phyloP scores from a whole-genome alignment of 2,888 invertebrate species.

The Rugalucina vietnamica region DNA sequence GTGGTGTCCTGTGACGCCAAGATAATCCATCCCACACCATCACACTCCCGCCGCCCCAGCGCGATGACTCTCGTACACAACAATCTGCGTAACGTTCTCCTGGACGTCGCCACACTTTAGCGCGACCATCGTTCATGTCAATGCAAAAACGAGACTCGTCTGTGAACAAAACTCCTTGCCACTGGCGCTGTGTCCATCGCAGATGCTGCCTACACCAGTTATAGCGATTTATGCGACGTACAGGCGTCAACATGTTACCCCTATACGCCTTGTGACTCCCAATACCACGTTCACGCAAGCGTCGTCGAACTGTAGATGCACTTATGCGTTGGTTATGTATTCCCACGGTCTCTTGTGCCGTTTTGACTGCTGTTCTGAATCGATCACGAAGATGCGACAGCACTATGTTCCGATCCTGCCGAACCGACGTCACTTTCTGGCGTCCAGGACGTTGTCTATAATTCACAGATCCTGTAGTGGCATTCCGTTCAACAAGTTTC shows the following conservation, averaged over 20 bases:
- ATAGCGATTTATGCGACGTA: constrained; percentile 20
- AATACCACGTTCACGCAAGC: constrained; percentile 2
- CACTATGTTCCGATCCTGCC: no score
- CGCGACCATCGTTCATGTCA: constrained; percentile 9
- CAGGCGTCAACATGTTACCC: constrained; percentile 19
- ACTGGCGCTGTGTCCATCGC: constrained; percentile 23
- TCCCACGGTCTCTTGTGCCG: background rate
- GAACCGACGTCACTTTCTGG: no score
- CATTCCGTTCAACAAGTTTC: no score
- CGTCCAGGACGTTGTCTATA: no score
- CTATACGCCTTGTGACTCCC: background rate
- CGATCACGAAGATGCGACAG: no score
- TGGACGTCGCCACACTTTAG: background rate
- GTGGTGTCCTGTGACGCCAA: constrained; percentile 13
- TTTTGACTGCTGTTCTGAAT: no score
- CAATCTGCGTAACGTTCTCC: constrained; percentile 7
- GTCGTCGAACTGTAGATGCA: constrained; percentile 19
- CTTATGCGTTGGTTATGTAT: constrained; percentile 15
- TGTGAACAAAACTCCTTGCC: constrained; percentile 25
- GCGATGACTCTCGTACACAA: background rate
- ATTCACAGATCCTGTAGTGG: no score
- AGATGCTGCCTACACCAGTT: constrained; percentile 13
- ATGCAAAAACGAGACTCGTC: constrained; percentile 27
- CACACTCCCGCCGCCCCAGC: constrained; percentile 18
- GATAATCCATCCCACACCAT: constrained; percentile 22